phyloP scores from a whole-genome alignment of 2,113 vertebrate genomes.

The Nesogale talazaci region DNA sequence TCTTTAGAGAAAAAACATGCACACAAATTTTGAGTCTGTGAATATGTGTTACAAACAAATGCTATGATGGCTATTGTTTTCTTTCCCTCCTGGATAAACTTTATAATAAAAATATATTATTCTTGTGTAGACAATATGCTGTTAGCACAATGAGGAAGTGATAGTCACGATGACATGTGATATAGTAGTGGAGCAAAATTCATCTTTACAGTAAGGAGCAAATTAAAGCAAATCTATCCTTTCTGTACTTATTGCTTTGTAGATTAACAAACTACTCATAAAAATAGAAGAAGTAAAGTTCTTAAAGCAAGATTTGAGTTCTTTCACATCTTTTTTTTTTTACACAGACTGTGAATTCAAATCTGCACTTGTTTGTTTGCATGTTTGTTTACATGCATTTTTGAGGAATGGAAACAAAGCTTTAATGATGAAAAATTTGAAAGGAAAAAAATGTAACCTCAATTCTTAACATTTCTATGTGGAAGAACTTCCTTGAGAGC shows the following conservation, averaged over 20 bases:
- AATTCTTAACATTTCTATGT: background rate
- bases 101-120: background rate
- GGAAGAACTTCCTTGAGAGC: background rate
- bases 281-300: too few relatives aligned
- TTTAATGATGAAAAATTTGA: background rate
- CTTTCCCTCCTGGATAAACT: background rate
- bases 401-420: background rate
- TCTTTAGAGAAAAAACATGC: background rate
- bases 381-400: slow-evolving; percentile 21
- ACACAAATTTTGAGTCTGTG: background rate
- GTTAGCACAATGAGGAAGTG: background rate
- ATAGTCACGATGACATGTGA: background rate
- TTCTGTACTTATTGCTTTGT: background rate
- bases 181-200: slow-evolving; percentile 1
- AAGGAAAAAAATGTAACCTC: background rate
- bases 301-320: too few relatives aligned
- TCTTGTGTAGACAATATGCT: background rate
- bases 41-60: background rate
- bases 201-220: background rate
- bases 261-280: background rate
- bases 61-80: background rate
- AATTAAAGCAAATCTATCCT: background rate
- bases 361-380: background rate
- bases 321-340: too few relatives aligned
- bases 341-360: background rate